phyloP scores from a whole-genome alignment of 2,888 invertebrate genomes.

The Thera obeliscata region DNA sequence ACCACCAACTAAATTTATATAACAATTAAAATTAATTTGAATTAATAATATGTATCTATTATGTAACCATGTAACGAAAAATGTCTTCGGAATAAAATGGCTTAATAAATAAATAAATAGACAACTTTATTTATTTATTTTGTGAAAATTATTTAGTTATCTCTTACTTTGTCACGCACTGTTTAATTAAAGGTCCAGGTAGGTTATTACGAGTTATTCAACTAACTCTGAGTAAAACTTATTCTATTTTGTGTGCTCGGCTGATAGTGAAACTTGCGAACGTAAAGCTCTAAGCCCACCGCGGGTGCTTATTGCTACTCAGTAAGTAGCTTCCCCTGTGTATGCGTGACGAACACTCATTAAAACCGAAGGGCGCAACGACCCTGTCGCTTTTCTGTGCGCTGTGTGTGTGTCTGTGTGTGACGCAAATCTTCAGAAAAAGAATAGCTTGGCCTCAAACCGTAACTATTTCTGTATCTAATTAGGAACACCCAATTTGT shows the following conservation, averaged over 20 bases:
- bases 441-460: slow-evolving; percentile 17
- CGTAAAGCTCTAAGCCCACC: slow-evolving; percentile 28
- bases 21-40: too few species aligned
- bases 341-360: slow-evolving; percentile 58
- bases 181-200: not conserved
- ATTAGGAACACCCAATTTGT: slow-evolving; percentile 1
- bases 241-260: slow-evolving; percentile 36
- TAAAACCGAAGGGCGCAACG: slow-evolving; percentile 56
- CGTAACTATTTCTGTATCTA: slow-evolving; percentile 5
- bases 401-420: slow-evolving; percentile 45
- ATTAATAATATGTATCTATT: too few species aligned
- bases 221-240: slow-evolving; percentile 36
- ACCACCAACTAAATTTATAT: too few species aligned
- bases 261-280: slow-evolving; percentile 41
- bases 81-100: too few species aligned
- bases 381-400: slow-evolving; percentile 46
- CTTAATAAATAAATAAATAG: not conserved
- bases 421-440: slow-evolving; percentile 56
- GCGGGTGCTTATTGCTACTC: slow-evolving; percentile 23
- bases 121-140: not conserved
- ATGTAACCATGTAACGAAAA: too few species aligned
- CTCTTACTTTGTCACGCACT: not conserved
- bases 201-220: not conserved
- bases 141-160: not conserved
- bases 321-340: slow-evolving; percentile 19